phyloP scores from a whole-genome alignment of 1,140 invertebrate genomes.

The Oscheius sp. region DNA sequence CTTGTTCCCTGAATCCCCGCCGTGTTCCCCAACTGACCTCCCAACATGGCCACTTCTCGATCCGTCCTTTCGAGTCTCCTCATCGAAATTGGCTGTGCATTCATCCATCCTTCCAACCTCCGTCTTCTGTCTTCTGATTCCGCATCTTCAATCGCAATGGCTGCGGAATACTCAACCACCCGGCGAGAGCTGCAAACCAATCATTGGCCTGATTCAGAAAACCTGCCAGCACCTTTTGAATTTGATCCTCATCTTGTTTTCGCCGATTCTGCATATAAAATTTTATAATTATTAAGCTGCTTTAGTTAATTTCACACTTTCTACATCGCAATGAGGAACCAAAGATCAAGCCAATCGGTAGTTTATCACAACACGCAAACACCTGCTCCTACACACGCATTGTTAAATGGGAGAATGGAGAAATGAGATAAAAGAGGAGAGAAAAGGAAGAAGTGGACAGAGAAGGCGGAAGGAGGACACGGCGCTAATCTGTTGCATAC shows the following conservation, averaged over 20 bases:
- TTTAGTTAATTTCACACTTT: no score
- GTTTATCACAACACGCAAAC: no score
- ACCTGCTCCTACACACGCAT: no score
- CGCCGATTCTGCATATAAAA: no score
- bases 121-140: neutral
- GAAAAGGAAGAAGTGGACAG: neutral
- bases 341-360: no score
- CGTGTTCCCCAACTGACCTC: neutral
- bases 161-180: neutral
- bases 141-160: no score
- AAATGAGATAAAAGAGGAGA: neutral
- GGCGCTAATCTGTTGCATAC: neutral
- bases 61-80: neutral
- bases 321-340: no score
- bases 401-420: no score
- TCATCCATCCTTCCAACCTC: slow-evolving; percentile 12
- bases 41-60: neutral
- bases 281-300: no score
- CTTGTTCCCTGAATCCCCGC: neutral
- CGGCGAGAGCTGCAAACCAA: neutral
- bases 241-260: neutral
- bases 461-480: neutral
- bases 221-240: no score
- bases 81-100: neutral
- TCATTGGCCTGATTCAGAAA: no score